phyloP scores from a whole-genome alignment of 2,888 invertebrate species.

The Dione juno region DNA sequence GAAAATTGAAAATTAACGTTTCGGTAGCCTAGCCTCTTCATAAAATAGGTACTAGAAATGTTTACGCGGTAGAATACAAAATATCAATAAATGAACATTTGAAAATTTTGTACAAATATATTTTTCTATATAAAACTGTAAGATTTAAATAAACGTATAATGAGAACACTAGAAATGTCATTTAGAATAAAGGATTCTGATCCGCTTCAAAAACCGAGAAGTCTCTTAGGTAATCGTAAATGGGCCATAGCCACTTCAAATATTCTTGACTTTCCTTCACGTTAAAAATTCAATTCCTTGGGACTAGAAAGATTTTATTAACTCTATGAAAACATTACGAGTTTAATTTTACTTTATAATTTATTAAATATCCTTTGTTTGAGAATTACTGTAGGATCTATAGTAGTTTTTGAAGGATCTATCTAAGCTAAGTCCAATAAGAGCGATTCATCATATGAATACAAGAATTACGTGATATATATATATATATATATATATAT shows the following conservation, averaged over 20 bases:
- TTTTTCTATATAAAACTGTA: slow-evolving; percentile 1
- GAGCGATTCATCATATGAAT: no score
- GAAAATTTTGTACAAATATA: background rate
- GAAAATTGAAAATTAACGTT: no score
- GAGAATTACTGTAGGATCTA: background rate
- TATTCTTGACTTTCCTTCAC: slow-evolving; percentile 25
- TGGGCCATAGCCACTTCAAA: slow-evolving; percentile 28
- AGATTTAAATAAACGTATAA: background rate
- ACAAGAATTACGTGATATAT: no score
- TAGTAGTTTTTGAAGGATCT: background rate
- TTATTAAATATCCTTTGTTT: background rate
- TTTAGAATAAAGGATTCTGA: slow-evolving; percentile 19
- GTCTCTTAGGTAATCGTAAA: slow-evolving; percentile 32
- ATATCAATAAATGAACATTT: no score
- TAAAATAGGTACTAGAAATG: no score
- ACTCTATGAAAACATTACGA: slow-evolving; percentile 13
- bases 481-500: no score
- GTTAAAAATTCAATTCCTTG: slow-evolving; percentile 16
- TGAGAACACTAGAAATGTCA: slow-evolving; percentile 22
- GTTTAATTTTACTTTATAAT: background rate
- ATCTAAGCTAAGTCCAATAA: background rate
- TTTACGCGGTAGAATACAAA: no score
- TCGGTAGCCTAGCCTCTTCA: no score
- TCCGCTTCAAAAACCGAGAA: slow-evolving; percentile 24
- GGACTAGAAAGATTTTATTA: slow-evolving; percentile 7